Percentiles rank a stretch among this genome's conserved stretches.
Evolutionary conservation across 1,140 invertebrate genomes (phyloP).

Genomic region (Lutraria rhynchaena): DNA sequence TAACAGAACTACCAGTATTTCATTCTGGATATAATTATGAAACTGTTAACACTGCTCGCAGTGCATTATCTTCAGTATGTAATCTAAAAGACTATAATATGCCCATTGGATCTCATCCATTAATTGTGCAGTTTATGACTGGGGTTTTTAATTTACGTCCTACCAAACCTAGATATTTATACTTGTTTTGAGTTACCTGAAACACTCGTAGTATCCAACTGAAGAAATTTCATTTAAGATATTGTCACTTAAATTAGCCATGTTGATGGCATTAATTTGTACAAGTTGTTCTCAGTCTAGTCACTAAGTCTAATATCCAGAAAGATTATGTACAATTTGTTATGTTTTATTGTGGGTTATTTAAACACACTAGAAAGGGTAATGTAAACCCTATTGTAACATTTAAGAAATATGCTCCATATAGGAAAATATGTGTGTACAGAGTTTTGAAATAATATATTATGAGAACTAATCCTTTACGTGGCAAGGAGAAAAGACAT

Average conservation of each 20-base stretch:
- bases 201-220: slow-evolving; percentile 36
- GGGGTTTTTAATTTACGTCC: slow-evolving; percentile 55
- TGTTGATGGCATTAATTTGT: slow-evolving; percentile 37
- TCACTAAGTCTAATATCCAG: slow-evolving; percentile 13
- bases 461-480: neutral
- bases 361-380: slow-evolving; percentile 19
- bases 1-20: too few relatives aligned
- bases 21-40: too few relatives aligned
- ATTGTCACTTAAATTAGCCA: slow-evolving; percentile 42
- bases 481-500: slow-evolving; percentile 3
- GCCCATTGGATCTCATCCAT: too few relatives aligned
- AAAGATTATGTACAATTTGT: slow-evolving; percentile 2
- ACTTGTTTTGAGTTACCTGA: slow-evolving; percentile 51
- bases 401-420: too few relatives aligned
- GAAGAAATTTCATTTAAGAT: slow-evolving; percentile 35
- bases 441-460: slow-evolving; percentile 28
- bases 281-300: slow-evolving; percentile 31
- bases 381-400: too few relatives aligned
- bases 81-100: too few relatives aligned
- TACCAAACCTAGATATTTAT: slow-evolving; percentile 29
- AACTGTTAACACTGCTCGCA: too few relatives aligned
- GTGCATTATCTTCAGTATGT: slow-evolving; percentile 41
- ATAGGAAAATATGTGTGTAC: neutral
- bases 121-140: slow-evolving; percentile 49
- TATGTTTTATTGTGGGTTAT: slow-evolving; percentile 31